Percentiles rank a stretch among this genome's conserved stretches.
Evolutionary conservation across 2,113 vertebrate species (phyloP).

Genomic region (Bufo bufo): DNA sequence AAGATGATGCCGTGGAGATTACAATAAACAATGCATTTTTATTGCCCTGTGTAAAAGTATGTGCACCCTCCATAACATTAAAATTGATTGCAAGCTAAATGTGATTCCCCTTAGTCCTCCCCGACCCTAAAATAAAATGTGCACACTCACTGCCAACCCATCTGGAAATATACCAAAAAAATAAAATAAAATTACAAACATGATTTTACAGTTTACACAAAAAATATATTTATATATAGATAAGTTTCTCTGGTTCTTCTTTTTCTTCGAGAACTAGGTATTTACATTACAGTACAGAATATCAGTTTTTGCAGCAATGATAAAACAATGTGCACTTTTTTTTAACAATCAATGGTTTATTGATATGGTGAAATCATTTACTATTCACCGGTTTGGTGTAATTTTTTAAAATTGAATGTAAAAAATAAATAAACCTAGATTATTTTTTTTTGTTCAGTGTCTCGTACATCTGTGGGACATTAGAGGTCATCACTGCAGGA

Average conservation of each 20-base stretch:
- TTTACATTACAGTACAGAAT: slow-evolving; percentile 55
- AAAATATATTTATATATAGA: slow-evolving; percentile 52
- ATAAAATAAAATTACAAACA: slow-evolving; percentile 18
- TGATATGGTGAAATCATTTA: slow-evolving; percentile 70
- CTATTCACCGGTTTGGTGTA: slow-evolving; percentile 72
- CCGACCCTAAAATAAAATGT: not conserved
- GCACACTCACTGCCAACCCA: slow-evolving; percentile 6
- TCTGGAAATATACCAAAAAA: not conserved
- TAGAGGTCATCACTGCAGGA: not conserved
- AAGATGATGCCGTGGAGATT: not conserved
- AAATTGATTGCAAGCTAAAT: not conserved
- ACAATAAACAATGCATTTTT: slow-evolving; percentile 17
- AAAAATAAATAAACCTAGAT: slow-evolving; percentile 83
- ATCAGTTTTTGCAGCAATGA: slow-evolving; percentile 38
- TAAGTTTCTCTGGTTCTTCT: slow-evolving; percentile 57
- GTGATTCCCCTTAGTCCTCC: not conserved
- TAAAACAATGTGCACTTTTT: slow-evolving; percentile 64
- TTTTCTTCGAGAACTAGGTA: not conserved
- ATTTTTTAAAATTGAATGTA: slow-evolving; percentile 64
- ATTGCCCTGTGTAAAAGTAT: slow-evolving; percentile 26
- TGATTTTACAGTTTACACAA: slow-evolving; percentile 65
- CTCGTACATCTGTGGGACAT: slow-evolving; percentile 65
- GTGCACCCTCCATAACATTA: slow-evolving; percentile 12
- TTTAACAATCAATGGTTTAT: slow-evolving; percentile 75
- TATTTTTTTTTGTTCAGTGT: slow-evolving; percentile 68